Conservation (phyloP, 2,888 invertebrate species). For the Spatulosminthurus flaviceps region DNA sequence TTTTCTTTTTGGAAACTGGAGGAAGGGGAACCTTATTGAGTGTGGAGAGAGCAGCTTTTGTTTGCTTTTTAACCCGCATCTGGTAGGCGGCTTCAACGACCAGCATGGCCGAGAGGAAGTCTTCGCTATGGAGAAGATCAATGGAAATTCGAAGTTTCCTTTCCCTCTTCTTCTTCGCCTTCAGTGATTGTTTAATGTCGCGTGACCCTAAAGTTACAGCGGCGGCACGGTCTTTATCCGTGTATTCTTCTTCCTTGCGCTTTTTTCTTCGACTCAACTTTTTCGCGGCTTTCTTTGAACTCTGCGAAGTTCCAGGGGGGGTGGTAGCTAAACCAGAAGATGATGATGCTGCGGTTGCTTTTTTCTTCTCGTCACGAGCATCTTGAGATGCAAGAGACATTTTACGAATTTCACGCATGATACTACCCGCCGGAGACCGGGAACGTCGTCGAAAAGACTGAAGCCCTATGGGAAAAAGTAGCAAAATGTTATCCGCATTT, state of each 20-base stretch:
- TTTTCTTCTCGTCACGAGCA: conserved; percentile 59
- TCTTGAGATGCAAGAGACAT: conserved; percentile 62
- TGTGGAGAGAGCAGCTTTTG: conserved; percentile 56
- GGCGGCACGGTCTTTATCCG: conserved; percentile 90
- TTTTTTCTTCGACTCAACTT: conserved; percentile 46
- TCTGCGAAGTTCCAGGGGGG: background rate
- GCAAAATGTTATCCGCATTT: conserved; percentile 8
- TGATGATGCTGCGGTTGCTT: background rate
- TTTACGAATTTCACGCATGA: conserved; percentile 62
- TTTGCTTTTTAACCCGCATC: conserved; percentile 59
- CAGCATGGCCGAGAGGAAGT: conserved; percentile 61
- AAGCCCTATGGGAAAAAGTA: conserved; percentile 28
- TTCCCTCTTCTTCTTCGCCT: conserved; percentile 81
- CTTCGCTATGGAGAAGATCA: conserved; percentile 61
- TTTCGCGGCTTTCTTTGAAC: conserved; percentile 49
- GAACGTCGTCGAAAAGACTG: conserved; percentile 35
- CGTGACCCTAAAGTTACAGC: conserved; percentile 86
- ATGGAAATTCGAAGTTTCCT: conserved; percentile 72
- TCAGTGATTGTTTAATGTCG: conserved; percentile 86
- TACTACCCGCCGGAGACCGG: conserved; percentile 35
- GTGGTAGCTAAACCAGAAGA: background rate
- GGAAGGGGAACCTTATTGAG: conserved; percentile 49
- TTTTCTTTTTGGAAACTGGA: too few relatives aligned
- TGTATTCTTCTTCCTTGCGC: conserved; percentile 79
- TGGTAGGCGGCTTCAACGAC: conserved; percentile 61